A percentile compares a stretch with the other conserved stretches of the same genome.
phyloP scores from a whole-genome alignment of 2,888 invertebrate species.

The Mamestra brassicae region DNA sequence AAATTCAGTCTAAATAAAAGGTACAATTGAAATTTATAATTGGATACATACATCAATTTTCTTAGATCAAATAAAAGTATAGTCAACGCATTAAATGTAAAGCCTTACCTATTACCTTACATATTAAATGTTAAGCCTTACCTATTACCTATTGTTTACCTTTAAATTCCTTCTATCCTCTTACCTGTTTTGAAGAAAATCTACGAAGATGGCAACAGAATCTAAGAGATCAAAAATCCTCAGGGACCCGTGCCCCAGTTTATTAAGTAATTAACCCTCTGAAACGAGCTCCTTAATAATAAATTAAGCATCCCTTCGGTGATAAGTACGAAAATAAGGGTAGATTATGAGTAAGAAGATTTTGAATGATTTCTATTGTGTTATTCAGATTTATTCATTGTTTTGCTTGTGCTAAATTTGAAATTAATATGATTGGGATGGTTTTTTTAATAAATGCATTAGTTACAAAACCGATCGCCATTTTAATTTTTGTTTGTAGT shows the following conservation, averaged over 20 bases:
- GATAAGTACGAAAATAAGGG: slow-evolving; percentile 37
- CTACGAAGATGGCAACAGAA: slow-evolving; percentile 11
- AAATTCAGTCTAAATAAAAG: background rate
- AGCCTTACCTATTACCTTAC: background rate
- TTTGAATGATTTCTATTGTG: slow-evolving; percentile 4
- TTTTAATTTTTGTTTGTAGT: no score
- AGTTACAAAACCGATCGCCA: no score
- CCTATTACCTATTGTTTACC: background rate
- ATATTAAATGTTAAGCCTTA: no score
- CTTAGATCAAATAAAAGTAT: slow-evolving; percentile 11
- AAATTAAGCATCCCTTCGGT: slow-evolving; percentile 66
- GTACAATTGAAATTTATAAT: no score
- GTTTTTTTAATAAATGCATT: background rate
- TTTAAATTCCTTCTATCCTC: background rate
- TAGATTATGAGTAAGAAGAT: slow-evolving; percentile 14
- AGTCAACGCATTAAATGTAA: background rate
- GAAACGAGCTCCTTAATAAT: slow-evolving; percentile 70
- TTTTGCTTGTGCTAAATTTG: background rate
- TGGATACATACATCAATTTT: background rate
- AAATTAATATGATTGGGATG: background rate
- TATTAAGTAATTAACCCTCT: slow-evolving; percentile 73
- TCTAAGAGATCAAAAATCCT: slow-evolving; percentile 56
- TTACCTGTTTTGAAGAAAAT: background rate
- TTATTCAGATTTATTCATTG: background rate
- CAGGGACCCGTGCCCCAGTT: slow-evolving; percentile 45